phyloP scores from a whole-genome alignment of 2,113 vertebrate species.

The Cacatua alba region DNA sequence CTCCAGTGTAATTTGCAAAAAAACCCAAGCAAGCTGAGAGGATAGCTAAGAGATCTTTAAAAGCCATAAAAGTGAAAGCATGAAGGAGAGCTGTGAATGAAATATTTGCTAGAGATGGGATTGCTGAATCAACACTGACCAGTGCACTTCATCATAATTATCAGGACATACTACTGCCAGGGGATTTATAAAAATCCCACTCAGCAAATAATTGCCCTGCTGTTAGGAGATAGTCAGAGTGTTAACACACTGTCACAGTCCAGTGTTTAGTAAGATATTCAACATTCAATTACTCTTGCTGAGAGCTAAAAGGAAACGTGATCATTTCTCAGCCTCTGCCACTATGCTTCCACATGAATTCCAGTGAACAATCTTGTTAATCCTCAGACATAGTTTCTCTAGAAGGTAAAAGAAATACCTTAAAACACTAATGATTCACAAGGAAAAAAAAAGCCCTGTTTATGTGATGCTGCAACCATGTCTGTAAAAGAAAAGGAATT shows the following conservation, averaged over 20 bases:
- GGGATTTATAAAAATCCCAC: constrained; percentile 86
- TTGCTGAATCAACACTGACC: constrained; percentile 93
- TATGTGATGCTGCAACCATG: not conserved
- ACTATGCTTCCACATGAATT: constrained; percentile 60
- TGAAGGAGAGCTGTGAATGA: constrained; percentile 76
- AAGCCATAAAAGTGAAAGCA: constrained; percentile 73
- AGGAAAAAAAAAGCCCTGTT: not conserved
- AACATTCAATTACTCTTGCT: constrained; percentile 81
- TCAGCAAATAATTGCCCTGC: constrained; percentile 85
- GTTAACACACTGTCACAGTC: constrained; percentile 81
- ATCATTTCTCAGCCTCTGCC: constrained; percentile 75
- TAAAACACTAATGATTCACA: constrained; percentile 3
- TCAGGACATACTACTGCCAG: constrained; percentile 81
- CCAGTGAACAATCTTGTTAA: constrained; percentile 57
- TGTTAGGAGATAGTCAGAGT: constrained; percentile 79
- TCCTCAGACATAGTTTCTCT: constrained; percentile 18
- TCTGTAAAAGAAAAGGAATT: not conserved
- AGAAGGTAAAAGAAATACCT: constrained; percentile 21
- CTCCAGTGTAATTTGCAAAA: not conserved
- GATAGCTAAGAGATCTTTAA: constrained; percentile 46
- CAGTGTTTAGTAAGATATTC: constrained; percentile 79
- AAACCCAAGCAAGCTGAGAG: not conserved
- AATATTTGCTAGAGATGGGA: constrained; percentile 72
- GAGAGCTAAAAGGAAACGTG: constrained; percentile 75
- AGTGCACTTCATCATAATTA: constrained; percentile 92